phyloP scores from a whole-genome alignment of 2,888 invertebrate species.

The Drosophila melanocephala region DNA sequence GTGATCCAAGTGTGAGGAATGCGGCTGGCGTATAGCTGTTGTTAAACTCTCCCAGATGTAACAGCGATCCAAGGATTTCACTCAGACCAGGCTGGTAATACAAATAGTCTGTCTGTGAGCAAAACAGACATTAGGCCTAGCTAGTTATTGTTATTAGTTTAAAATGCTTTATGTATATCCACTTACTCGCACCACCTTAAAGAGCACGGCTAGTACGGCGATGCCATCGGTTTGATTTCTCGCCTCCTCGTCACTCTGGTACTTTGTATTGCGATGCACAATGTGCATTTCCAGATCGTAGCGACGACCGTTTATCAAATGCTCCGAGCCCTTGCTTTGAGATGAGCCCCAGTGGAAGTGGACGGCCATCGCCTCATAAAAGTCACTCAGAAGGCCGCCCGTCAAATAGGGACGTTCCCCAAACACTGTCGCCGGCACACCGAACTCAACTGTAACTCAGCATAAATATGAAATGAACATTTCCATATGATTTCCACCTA shows the following conservation, averaged over 20 bases:
- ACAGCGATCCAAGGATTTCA: conserved; percentile 68
- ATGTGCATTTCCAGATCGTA: conserved; percentile 89
- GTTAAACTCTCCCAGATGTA: conserved; percentile 67
- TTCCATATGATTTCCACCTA: neutral
- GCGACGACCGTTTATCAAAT: conserved; percentile 84
- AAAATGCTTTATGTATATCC: too few species aligned
- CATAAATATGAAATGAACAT: neutral
- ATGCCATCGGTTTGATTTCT: conserved; percentile 87
- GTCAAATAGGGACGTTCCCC: conserved; percentile 72
- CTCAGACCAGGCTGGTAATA: conserved; percentile 68
- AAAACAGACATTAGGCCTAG: neutral
- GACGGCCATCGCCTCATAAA: conserved; percentile 74
- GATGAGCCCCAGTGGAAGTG: conserved; percentile 91
- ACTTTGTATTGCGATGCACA: conserved; percentile 88
- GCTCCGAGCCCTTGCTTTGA: conserved; percentile 89
- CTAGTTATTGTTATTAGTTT: neutral
- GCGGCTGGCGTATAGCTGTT: conserved; percentile 60
- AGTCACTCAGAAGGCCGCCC: conserved; percentile 65
- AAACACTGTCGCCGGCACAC: conserved; percentile 67
- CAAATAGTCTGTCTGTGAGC: conserved; percentile 39
- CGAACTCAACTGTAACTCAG: conserved; percentile 70
- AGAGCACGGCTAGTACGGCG: conserved; percentile 88
- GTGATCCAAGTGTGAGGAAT: conserved; percentile 71
- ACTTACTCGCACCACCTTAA: conserved; percentile 85
- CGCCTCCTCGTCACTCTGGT: conserved; percentile 86